Base-by-base conservation (phyloP, 1,140 invertebrate genomes). In the Bradynema listronoti region DNA sequence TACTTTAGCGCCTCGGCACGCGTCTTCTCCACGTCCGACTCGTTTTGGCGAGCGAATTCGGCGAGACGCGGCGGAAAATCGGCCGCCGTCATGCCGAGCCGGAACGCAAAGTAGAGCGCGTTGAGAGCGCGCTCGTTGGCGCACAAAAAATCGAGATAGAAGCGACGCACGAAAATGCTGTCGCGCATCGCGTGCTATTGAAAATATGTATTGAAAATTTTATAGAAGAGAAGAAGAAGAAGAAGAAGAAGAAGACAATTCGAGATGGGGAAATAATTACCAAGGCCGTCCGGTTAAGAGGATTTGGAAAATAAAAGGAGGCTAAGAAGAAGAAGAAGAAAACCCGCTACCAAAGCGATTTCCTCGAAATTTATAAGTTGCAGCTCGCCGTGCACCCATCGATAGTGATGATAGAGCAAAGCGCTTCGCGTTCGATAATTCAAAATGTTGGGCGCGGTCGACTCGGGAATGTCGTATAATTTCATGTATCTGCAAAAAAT, bases 371-470 rank as follows among this genome's bases (percentile, higher is more conserved):
- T 39, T 4, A 2, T 24, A 32, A 41, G 39, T 6, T 39, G 19
- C 22, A 27, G 33, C 36, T 34, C 36, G 0, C 34, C 25, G n/a
- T 61, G 5, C n/a, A 19, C 16, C 36, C 34, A 61, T 5, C 16
- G 9, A 9, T 27, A 39, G n/a, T 61, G 59, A 49, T 61, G 19
- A 49, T 41, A 61, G 5, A 58, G 3, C 7, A 61, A 19, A 1
- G 55, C 55, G 16, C 59, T 43, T 11, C 29, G 34, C 7, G 57
- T 33, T 1, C 59, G 22, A 4, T 45, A 29, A 27, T 25, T 43
- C 59, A 61, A 45, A 19, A 62, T 22, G 41, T 60, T 61, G 6
- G 59, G 59, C 29, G 47, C 49, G 5, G 43, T 43, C 32, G 22
- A 29, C 9, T 61, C 59, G 16, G 51, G 16, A 2, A 61, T 49